phyloP scores from a whole-genome alignment of 2,797 vertebrate genomes.

The Anisognathus igniventris region DNA sequence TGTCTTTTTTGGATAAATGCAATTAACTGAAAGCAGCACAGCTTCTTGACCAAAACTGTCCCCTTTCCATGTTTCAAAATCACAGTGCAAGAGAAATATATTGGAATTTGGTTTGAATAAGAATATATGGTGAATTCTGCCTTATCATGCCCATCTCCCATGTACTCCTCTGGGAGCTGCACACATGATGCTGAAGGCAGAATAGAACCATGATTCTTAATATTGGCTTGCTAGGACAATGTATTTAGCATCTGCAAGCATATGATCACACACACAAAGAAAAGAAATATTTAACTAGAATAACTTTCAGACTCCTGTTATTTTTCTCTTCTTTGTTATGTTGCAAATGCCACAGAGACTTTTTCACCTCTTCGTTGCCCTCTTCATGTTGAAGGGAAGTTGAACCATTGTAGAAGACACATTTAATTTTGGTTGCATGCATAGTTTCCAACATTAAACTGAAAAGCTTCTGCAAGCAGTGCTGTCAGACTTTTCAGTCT shows the following conservation, averaged over 20 bases:
- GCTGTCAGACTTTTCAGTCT: conserved; percentile 10
- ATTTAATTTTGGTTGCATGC: conserved; percentile 42
- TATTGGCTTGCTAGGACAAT: neutral
- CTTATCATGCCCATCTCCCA: neutral
- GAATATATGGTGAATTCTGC: conserved; percentile 43
- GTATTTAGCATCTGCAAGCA: neutral
- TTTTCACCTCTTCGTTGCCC: neutral
- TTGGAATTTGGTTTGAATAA: conserved; percentile 64
- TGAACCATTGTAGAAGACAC: neutral
- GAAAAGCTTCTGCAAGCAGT: conserved; percentile 19
- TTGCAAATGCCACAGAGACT: conserved; percentile 14
- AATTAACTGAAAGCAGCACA: conserved; percentile 23
- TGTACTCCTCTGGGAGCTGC: neutral
- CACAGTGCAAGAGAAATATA: conserved; percentile 42
- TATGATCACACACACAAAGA: neutral
- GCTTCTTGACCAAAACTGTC: conserved; percentile 13
- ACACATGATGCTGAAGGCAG: neutral
- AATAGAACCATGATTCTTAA: conserved; percentile 41
- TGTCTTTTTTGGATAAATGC: conserved; percentile 49
- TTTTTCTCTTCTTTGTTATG: conserved; percentile 11
- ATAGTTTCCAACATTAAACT: neutral
- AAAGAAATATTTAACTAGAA: neutral
- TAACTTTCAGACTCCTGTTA: neutral
- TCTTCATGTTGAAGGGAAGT: conserved; percentile 45
- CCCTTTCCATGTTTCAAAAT: conserved; percentile 26